Evolutionary conservation across 2,888 invertebrate species (phyloP).

Genomic region (Plemyria rubiginata): DNA sequence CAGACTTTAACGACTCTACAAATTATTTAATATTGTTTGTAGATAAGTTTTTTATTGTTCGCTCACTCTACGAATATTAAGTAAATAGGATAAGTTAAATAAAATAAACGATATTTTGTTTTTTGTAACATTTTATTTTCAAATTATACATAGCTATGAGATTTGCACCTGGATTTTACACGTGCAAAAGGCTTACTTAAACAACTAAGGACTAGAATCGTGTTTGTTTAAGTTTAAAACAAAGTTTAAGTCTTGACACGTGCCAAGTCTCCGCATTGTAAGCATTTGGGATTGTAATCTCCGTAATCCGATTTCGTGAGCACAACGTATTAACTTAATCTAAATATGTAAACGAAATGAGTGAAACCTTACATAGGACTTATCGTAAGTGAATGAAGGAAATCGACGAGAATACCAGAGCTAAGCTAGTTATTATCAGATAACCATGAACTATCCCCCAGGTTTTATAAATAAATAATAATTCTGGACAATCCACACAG

Average conservation of each 20-base stretch:
- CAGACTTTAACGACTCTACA: too few relatives aligned
- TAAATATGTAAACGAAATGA: background rate
- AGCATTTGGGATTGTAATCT: conserved; percentile 1
- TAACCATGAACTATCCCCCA: too few relatives aligned
- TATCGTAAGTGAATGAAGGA: too few relatives aligned
- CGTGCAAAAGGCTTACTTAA: conserved; percentile 1
- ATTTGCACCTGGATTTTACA: background rate
- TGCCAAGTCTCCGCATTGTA: background rate
- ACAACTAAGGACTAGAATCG: background rate
- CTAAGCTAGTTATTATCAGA: too few relatives aligned
- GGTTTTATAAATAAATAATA: too few relatives aligned
- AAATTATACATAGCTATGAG: background rate
- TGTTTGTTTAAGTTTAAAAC: background rate
- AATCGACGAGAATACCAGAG: too few relatives aligned
- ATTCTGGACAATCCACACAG: too few relatives aligned
- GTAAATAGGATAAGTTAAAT: background rate
- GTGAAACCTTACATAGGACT: too few relatives aligned
- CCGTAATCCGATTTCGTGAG: background rate
- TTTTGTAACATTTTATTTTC: conserved; percentile 1
- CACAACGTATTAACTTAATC: background rate
- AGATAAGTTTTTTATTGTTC: background rate
- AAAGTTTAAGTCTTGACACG: background rate
- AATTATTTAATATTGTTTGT: too few relatives aligned
- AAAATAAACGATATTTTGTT: conserved; percentile 3
- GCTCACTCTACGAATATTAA: background rate